Evolutionary conservation across 2,113 vertebrate species (phyloP).

Genomic region (Microtus montanus): DNA sequence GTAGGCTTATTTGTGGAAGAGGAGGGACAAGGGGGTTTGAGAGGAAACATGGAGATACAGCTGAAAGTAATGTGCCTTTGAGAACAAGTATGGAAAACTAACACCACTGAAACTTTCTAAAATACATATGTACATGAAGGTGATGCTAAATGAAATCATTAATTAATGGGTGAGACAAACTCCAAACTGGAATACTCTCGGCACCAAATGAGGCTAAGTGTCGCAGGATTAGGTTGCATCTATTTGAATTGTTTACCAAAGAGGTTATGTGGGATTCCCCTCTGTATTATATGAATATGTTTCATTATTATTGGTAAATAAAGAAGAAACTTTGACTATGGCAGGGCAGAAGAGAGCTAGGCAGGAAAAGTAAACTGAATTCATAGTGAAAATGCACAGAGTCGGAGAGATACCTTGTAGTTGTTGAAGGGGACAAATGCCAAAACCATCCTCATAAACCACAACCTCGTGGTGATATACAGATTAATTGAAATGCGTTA

Average conservation of each 20-base stretch:
- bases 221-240: not conserved
- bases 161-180: not conserved
- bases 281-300: no score
- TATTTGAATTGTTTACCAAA: not conserved
- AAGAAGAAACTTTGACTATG: no score
- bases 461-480: no score
- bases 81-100: not conserved
- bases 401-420: no score
- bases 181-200: not conserved
- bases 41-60: not conserved
- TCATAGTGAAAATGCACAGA: no score
- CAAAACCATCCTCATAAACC: no score
- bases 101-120: not conserved
- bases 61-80: not conserved
- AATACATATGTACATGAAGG: not conserved
- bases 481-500: no score
- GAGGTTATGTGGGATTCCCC: no score
- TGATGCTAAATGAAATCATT: not conserved
- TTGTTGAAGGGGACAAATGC: no score
- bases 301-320: no score
- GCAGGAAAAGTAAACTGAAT: no score
- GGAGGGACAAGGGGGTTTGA: rapidly evolving
- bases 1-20: not conserved
- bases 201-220: not conserved
- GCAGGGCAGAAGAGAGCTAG: no score